Evolutionary conservation across 2,888 invertebrate species (phyloP).

Genomic region (Nasonovia ribisnigri): DNA sequence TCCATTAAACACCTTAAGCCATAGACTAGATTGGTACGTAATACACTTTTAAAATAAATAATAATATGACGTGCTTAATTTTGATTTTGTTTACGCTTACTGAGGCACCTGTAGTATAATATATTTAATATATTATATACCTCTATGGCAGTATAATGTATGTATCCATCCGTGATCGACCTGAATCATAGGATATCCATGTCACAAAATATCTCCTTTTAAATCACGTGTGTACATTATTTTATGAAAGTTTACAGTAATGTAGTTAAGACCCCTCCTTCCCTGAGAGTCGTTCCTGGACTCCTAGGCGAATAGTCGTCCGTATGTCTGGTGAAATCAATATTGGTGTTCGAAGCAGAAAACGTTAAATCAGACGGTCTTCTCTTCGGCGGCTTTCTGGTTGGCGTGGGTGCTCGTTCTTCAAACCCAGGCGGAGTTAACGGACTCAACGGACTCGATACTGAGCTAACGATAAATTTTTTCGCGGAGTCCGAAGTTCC

Average conservation of each 20-base stretch:
- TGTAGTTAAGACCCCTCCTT: slow-evolving; percentile 66
- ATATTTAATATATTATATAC: not conserved
- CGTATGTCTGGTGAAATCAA: slow-evolving; percentile 56
- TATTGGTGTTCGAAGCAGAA: slow-evolving; percentile 51
- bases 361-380: slow-evolving; percentile 49
- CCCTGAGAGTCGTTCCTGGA: slow-evolving; percentile 65
- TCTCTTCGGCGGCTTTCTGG: slow-evolving; percentile 62
- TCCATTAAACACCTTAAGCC: not conserved
- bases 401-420: slow-evolving; percentile 31
- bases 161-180: not conserved
- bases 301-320: slow-evolving; percentile 65
- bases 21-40: slow-evolving; percentile 36
- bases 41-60: not conserved
- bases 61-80: not conserved
- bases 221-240: not conserved
- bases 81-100: slow-evolving; percentile 31
- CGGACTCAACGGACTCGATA: slow-evolving; percentile 53
- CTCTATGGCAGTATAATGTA: not conserved
- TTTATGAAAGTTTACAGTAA: slow-evolving; percentile 55
- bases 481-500: slow-evolving; percentile 28
- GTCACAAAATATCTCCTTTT: not conserved
- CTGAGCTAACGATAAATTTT: slow-evolving; percentile 52
- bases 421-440: slow-evolving; percentile 53
- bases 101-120: not conserved
- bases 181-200: not conserved